These are phyloP conservation scores for Ichneumoninae sp. DNA, from an alignment of 2,888 invertebrate genomes.

Conservation along the genomic window DNA sequence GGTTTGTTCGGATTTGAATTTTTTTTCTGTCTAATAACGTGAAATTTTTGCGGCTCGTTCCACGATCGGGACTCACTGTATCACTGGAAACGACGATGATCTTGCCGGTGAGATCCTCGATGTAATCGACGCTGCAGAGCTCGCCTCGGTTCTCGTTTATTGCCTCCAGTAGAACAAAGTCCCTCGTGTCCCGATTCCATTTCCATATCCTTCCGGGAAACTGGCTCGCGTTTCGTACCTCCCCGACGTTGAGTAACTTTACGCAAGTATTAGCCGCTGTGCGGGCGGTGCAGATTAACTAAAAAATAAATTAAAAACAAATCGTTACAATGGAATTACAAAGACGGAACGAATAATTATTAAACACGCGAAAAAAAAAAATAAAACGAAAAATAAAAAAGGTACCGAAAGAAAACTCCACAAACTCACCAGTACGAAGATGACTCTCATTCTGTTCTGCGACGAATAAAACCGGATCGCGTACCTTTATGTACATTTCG, in stretches of 20 bases:
- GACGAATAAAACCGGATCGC: background rate
- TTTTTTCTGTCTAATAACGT: background rate
- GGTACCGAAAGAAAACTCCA: background rate
- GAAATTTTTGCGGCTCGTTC: background rate
- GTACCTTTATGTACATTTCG: slow-evolving; percentile 16
- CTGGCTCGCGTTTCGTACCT: slow-evolving; percentile 30
- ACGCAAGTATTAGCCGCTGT: slow-evolving; percentile 67
- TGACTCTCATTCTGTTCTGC: slow-evolving; percentile 38
- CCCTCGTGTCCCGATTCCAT: slow-evolving; percentile 67
- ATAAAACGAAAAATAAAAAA: slow-evolving; percentile 10
- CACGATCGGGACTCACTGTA: slow-evolving; percentile 73
- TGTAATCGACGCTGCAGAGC: slow-evolving; percentile 72
- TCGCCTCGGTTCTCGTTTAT: slow-evolving; percentile 68
- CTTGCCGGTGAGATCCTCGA: slow-evolving; percentile 74
- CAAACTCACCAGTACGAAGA: slow-evolving; percentile 46
- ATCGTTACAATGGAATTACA: slow-evolving; percentile 1
- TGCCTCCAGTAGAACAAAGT: slow-evolving; percentile 72
- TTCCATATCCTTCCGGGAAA: slow-evolving; percentile 68
- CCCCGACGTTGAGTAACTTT: slow-evolving; percentile 43
- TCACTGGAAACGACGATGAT: slow-evolving; percentile 79
- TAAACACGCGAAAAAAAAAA: background rate
- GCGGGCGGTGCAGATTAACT: slow-evolving; percentile 59
- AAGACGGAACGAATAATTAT: background rate
- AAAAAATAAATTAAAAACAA: slow-evolving; percentile 22
- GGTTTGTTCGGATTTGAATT: slow-evolving; percentile 3